Evolutionary conservation across 53 echinoderm and acorn worm species (phyloP).

Genomic region (Echinarachnius parma): DNA sequence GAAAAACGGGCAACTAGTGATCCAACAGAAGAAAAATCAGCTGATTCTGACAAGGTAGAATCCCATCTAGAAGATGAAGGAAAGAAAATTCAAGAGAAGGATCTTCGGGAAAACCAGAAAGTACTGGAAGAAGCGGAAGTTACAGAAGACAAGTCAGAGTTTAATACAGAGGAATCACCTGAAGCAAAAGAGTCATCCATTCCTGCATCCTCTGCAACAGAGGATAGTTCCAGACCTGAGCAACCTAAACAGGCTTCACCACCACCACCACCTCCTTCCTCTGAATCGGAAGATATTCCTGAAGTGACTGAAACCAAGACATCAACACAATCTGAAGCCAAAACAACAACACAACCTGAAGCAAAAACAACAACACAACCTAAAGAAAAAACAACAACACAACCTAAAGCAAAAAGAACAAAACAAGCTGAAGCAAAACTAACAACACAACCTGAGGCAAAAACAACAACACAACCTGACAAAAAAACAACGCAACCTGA

Average conservation of each 20-base stretch:
- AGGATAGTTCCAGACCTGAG: neutral
- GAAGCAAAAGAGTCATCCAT: neutral
- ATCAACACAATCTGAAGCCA: neutral
- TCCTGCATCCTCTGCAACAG: neutral
- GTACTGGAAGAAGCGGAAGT: neutral
- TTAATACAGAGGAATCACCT: neutral
- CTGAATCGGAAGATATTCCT: neutral
- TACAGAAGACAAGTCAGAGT: neutral
- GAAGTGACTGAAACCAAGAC: neutral
- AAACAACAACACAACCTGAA: no score
- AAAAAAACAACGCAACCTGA: no score
- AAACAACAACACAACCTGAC: no score
- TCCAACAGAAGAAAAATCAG: neutral
- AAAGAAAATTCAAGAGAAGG: neutral
- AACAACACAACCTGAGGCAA: no score
- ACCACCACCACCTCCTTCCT: neutral
- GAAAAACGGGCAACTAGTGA: neutral
- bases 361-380: no score
- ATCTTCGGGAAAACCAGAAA: neutral
- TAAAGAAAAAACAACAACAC: no score
- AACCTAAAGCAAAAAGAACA: no score
- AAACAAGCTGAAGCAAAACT: no score
- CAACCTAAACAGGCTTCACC: neutral
- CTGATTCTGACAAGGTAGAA: no score
- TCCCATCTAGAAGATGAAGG: no score